These are phyloP conservation scores for Drosophila gaucha DNA, from an alignment of 2,888 invertebrate species.

Conservation along the genomic window DNA sequence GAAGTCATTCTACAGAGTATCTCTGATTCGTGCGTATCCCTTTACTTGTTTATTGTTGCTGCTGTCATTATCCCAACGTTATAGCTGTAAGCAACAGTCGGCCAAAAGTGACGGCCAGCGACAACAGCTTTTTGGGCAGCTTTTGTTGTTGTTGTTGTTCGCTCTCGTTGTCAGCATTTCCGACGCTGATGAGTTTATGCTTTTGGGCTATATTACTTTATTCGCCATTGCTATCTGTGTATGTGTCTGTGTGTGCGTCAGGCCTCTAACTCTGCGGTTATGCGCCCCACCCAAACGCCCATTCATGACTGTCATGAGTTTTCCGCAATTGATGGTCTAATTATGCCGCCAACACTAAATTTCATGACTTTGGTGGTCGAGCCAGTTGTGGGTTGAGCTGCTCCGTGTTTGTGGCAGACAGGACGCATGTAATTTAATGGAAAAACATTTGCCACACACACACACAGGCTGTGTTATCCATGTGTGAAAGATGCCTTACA, in stretches of 20 bases:
- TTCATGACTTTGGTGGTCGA: constrained; percentile 75
- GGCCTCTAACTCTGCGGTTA: constrained; percentile 53
- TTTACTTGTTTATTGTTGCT: constrained; percentile 33
- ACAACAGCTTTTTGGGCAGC: constrained; percentile 58
- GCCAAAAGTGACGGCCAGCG: constrained; percentile 48
- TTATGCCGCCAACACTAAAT: constrained; percentile 82
- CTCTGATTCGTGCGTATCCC: neutral
- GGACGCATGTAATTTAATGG: constrained; percentile 66
- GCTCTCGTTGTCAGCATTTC: constrained; percentile 69
- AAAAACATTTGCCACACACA: constrained; percentile 65
- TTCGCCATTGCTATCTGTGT: constrained; percentile 45
- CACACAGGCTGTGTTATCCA: constrained; percentile 8
- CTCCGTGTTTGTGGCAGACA: constrained; percentile 16
- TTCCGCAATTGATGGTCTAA: constrained; percentile 84
- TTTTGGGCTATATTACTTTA: constrained; percentile 78
- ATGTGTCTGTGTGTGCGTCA: constrained; percentile 13
- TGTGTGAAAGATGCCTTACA: constrained; percentile 53
- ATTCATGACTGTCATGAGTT: constrained; percentile 82
- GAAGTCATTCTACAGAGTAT: too few relatives aligned
- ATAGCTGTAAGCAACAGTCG: constrained; percentile 67
- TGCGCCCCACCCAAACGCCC: constrained; percentile 44
- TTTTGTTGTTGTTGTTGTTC: constrained; percentile 34
- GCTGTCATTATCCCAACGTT: constrained; percentile 34
- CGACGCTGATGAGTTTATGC: constrained; percentile 79
- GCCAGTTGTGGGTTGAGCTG: constrained; percentile 22